phyloP scores from a whole-genome alignment of 2,797 vertebrate species.

The Neoniphon sammara region DNA sequence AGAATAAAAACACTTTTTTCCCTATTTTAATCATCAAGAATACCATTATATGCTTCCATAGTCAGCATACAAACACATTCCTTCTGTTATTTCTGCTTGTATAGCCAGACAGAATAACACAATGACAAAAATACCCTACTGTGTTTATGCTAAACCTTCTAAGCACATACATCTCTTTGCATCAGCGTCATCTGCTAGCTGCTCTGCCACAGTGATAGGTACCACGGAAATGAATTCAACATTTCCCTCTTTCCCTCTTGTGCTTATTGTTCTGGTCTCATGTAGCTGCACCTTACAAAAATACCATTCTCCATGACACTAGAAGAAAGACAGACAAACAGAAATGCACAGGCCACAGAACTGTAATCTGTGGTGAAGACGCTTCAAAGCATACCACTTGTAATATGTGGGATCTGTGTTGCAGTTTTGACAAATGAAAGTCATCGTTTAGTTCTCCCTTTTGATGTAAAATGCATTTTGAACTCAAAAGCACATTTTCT shows the following conservation, averaged over 20 bases:
- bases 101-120: conserved; percentile 40
- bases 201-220: conserved; percentile 61
- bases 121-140: conserved; percentile 39
- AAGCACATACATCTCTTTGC: conserved; percentile 69
- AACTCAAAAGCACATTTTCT: conserved; percentile 62
- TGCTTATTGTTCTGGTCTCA: conserved; percentile 60
- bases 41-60: conserved; percentile 14
- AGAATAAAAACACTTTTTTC: not conserved
- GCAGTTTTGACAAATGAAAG: conserved; percentile 71
- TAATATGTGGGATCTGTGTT: conserved; percentile 62
- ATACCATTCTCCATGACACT: conserved; percentile 53
- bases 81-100: conserved; percentile 42
- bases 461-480: conserved; percentile 72
- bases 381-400: conserved; percentile 69
- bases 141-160: conserved; percentile 58
- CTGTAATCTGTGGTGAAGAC: conserved; percentile 62
- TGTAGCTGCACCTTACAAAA: conserved; percentile 50
- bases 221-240: conserved; percentile 75
- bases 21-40: not conserved
- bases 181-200: conserved; percentile 69
- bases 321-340: conserved; percentile 52
- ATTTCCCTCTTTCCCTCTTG: conserved; percentile 55
- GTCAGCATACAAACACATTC: conserved; percentile 16
- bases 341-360: conserved; percentile 55
- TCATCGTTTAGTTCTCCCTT: conserved; percentile 62